These are phyloP conservation scores for Hesperophylax magnus DNA, from an alignment of 1,140 invertebrate genomes.

Conservation along the genomic window DNA sequence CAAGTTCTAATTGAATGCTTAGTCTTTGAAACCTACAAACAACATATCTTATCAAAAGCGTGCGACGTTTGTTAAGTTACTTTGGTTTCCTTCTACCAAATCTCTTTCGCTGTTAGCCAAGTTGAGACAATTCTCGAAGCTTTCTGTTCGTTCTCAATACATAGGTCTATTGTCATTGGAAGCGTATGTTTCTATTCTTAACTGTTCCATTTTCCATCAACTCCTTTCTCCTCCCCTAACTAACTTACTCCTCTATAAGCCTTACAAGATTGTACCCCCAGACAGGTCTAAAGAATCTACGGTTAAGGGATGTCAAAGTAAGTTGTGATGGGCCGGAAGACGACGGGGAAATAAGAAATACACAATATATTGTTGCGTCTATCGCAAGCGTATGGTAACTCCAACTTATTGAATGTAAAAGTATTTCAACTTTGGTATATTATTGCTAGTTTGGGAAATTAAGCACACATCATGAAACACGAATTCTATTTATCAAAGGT, in stretches of 20 bases:
- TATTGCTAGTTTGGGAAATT: too few relatives aligned
- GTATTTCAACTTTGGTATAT: too few relatives aligned
- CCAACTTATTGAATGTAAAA: too few relatives aligned
- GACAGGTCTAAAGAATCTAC: background rate
- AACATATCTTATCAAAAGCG: conserved; percentile 2
- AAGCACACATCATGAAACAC: too few relatives aligned
- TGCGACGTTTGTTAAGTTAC: background rate
- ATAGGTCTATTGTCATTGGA: background rate
- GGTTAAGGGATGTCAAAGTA: background rate
- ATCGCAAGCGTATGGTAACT: too few relatives aligned
- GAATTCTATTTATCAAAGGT: too few relatives aligned
- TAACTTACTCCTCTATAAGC: background rate
- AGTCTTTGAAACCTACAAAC: background rate
- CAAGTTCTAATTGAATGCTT: conserved; percentile 9
- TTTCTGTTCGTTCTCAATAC: background rate
- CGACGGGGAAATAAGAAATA: too few relatives aligned
- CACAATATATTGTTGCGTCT: too few relatives aligned
- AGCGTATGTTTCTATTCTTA: background rate
- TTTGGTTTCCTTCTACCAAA: background rate
- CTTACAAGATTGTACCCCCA: background rate
- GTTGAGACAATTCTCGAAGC: background rate
- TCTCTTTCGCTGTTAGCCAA: background rate
- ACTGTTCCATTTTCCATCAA: too few relatives aligned
- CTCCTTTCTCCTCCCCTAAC: background rate
- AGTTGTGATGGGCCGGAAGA: background rate